Conservation (phyloP, 2,888 invertebrate genomes). For the Synanthedon andrenaeformis region DNA sequence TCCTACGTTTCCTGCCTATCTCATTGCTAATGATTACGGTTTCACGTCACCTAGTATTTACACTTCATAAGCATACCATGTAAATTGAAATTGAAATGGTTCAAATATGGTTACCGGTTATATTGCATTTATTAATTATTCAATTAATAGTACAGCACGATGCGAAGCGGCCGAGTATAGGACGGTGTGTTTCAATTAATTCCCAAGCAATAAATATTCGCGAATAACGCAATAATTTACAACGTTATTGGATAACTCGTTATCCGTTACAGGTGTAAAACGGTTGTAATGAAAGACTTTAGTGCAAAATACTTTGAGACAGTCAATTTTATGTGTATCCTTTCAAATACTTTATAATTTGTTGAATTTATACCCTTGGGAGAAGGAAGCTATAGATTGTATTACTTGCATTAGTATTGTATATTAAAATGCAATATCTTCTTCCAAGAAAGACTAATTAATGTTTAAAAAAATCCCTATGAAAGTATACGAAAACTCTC, state of each 20-base stretch:
- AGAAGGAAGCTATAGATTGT: too few relatives aligned
- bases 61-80: constrained; percentile 1
- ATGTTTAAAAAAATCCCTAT: too few relatives aligned
- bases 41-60: not conserved
- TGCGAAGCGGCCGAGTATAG: constrained; percentile 10
- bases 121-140: constrained; percentile 25
- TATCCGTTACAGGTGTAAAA: constrained; percentile 22
- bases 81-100: constrained; percentile 14
- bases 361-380: not conserved
- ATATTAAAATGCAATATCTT: too few relatives aligned
- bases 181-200: constrained; percentile 37
- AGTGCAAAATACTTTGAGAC: constrained; percentile 6
- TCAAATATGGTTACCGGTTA: constrained; percentile 8
- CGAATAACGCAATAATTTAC: constrained; percentile 31
- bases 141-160: constrained; percentile 15
- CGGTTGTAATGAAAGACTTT: constrained; percentile 19
- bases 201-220: constrained; percentile 31
- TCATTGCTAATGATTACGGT: not conserved
- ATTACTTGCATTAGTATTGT: too few relatives aligned
- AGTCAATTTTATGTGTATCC: not conserved
- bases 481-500: too few relatives aligned
- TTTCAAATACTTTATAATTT: not conserved
- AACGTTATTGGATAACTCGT: constrained; percentile 23
- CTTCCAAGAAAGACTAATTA: too few relatives aligned
- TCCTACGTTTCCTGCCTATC: too few relatives aligned